Conservation (phyloP, 2,888 invertebrate genomes). For the Phengaris arion region DNA sequence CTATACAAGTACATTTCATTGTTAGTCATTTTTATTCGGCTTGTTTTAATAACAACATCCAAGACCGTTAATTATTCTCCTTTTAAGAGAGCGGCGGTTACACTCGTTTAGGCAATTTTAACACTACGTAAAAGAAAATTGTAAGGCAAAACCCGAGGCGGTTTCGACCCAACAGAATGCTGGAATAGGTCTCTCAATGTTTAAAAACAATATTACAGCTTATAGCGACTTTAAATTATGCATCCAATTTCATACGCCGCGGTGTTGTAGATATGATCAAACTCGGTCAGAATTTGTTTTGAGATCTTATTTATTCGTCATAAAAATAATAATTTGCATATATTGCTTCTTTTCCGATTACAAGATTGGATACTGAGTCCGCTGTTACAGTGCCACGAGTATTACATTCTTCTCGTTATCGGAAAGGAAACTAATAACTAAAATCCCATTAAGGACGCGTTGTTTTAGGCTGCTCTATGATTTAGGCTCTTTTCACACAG, state of each 20-base stretch:
- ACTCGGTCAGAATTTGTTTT: constrained; percentile 16
- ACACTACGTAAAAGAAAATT: constrained; percentile 10
- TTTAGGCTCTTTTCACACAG: not conserved
- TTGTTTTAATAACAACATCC: constrained; percentile 3
- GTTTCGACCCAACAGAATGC: constrained; percentile 3
- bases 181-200: constrained; percentile 4
- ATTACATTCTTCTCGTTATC: not conserved
- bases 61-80: constrained; percentile 8
- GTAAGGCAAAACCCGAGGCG: not conserved
- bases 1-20: not conserved
- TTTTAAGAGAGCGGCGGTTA: constrained; percentile 27
- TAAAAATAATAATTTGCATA: not conserved
- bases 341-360: not conserved
- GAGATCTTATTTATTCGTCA: not conserved
- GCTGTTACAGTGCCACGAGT: not conserved
- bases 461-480: not conserved
- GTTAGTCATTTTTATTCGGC: not conserved
- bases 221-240: not conserved
- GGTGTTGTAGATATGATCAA: not conserved
- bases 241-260: not conserved
- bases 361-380: not conserved
- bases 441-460: not conserved
- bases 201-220: not conserved
- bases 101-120: constrained; percentile 25
- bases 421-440: not conserved